A percentile compares a stretch with the other conserved stretches of the same genome.
Conservation (phyloP, 2,888 invertebrate species). For the Pyrgus malvae region DNA sequence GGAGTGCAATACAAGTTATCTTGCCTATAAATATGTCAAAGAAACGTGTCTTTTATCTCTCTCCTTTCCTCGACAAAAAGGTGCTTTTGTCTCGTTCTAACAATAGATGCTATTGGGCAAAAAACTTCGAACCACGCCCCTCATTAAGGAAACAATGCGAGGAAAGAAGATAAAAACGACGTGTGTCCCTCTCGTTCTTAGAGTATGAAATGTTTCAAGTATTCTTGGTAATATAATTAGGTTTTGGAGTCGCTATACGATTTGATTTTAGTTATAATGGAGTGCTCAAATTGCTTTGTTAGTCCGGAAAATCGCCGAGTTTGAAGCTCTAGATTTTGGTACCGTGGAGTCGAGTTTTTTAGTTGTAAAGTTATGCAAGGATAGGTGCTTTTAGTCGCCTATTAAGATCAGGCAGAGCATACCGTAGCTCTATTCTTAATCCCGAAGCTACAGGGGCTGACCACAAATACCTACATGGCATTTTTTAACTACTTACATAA, state of each 20-base stretch:
- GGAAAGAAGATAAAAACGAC: conserved; percentile 43
- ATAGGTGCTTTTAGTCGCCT: no score
- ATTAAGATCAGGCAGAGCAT: no score
- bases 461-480: no score
- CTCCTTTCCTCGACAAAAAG: conserved; percentile 39
- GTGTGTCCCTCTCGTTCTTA: conserved; percentile 35
- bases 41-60: conserved; percentile 40
- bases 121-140: conserved; percentile 58
- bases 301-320: conserved; percentile 6
- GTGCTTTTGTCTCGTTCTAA: conserved; percentile 40
- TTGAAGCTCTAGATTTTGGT: no score
- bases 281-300: conserved; percentile 8
- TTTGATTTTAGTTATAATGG: conserved; percentile 36
- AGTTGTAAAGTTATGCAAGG: no score
- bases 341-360: no score
- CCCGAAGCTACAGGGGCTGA: no score
- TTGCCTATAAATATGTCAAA: conserved; percentile 46
- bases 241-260: conserved; percentile 30
- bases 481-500: no score
- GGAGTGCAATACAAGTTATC: conserved; percentile 33
- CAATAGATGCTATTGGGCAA: conserved; percentile 49
- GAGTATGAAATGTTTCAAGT: conserved; percentile 52
- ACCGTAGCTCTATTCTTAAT: no score
- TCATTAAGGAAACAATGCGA: conserved; percentile 52
- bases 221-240: conserved; percentile 48